These are phyloP conservation scores for Caracal caracal DNA, from an alignment of 2,113 vertebrate species.

Conservation along the genomic window DNA sequence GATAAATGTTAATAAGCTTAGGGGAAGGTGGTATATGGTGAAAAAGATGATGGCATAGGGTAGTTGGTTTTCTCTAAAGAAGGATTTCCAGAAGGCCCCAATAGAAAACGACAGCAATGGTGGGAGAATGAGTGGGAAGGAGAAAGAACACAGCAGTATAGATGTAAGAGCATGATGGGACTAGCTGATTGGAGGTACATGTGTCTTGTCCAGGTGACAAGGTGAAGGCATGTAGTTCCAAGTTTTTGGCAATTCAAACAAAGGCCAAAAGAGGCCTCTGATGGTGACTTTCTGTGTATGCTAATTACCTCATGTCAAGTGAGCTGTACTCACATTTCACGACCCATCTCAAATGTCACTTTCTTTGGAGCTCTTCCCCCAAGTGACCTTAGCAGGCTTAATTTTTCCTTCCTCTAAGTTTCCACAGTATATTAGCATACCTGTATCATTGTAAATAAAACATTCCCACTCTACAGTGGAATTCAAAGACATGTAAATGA, in stretches of 20 bases:
- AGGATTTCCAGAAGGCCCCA: not conserved
- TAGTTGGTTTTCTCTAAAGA: not conserved
- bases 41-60: not conserved
- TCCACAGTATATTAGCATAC: not conserved
- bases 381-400: not conserved
- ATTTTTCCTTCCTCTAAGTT: not conserved
- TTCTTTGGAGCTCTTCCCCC: not conserved
- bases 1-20: not conserved
- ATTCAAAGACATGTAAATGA: not conserved
- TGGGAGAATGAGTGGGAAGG: not conserved
- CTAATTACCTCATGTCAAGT: not conserved
- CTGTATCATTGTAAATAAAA: not conserved
- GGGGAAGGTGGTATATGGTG: not conserved
- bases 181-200: not conserved
- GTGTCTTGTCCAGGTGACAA: not conserved
- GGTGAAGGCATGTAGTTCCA: not conserved
- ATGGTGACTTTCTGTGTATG: not conserved
- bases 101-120: not conserved
- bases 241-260: not conserved
- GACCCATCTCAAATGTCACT: not conserved
- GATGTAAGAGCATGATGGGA: not conserved
- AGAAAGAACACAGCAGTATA: not conserved
- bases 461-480: not conserved
- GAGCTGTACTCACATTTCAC: not conserved
- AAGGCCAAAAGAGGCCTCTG: not conserved